Percentiles rank a stretch among this genome's conserved stretches.
Conservation (phyloP, 2,797 vertebrate species). For the Bovichtus diacanthus region DNA sequence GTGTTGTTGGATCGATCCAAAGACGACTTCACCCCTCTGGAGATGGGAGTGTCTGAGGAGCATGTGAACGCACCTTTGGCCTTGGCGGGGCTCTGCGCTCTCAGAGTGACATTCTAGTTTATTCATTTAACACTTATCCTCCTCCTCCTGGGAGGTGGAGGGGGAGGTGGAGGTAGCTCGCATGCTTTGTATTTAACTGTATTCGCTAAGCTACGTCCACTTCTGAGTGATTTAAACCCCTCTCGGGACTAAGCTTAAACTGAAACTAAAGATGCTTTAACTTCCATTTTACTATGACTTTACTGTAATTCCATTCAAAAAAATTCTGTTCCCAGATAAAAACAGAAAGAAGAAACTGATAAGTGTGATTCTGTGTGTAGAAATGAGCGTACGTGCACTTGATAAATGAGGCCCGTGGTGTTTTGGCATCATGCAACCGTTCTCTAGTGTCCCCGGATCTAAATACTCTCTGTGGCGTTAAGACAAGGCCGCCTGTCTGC, state of each 20-base stretch:
- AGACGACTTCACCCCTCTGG: no score
- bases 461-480: constrained; percentile 1
- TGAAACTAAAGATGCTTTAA: background rate
- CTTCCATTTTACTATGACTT: background rate
- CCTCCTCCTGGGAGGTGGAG: background rate
- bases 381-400: background rate
- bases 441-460: constrained; percentile 44
- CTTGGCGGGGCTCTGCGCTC: no score
- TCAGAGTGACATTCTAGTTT: no score
- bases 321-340: background rate
- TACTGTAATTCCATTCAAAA: background rate
- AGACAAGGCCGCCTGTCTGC: constrained; percentile 25
- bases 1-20: no score
- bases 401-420: constrained; percentile 58
- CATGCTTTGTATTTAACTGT: background rate
- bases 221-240: background rate
- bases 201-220: background rate
- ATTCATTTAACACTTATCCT: background rate
- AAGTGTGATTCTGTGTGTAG: background rate
- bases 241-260: background rate
- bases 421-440: constrained; percentile 59
- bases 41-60: no score
- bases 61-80: no score
- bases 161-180: background rate
- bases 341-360: background rate